phyloP scores from a whole-genome alignment of 2,888 invertebrate species.

The Orchesellides sinensis region DNA sequence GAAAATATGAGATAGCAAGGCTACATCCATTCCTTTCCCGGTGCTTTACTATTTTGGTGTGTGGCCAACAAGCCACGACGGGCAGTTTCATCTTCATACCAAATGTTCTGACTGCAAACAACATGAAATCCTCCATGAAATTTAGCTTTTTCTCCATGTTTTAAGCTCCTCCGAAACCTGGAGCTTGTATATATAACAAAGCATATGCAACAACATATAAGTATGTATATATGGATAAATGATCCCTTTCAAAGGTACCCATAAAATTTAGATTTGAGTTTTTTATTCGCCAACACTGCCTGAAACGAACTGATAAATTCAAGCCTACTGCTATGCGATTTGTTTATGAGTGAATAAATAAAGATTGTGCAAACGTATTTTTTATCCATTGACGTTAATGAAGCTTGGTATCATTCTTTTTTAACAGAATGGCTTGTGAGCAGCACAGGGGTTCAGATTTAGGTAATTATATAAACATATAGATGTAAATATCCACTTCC shows the following conservation, averaged over 20 bases:
- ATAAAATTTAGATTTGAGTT: constrained; percentile 33
- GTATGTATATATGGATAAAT: constrained; percentile 25
- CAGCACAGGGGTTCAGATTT: too few species aligned
- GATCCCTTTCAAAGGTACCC: constrained; percentile 6
- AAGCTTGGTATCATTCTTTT: too few species aligned
- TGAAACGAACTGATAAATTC: constrained; percentile 27
- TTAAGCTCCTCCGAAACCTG: background rate
- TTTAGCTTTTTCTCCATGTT: background rate
- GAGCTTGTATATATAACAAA: too few species aligned
- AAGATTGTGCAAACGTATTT: background rate
- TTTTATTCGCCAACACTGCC: constrained; percentile 21
- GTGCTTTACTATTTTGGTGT: background rate
- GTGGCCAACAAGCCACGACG: background rate
- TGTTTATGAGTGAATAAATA: constrained; percentile 19
- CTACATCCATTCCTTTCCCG: background rate
- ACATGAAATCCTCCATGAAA: constrained; percentile 15
- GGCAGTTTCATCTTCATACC: constrained; percentile 7
- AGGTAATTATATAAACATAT: too few species aligned
- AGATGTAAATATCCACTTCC: too few species aligned
- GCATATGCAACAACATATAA: too few species aligned
- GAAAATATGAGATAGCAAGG: constrained; percentile 14
- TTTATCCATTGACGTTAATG: constrained; percentile 23
- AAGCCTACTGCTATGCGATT: background rate
- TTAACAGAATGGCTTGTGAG: too few species aligned
- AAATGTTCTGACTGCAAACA: too few species aligned